Conservation (phyloP, 2,888 invertebrate species). For the Zygogramma bicolorata region DNA sequence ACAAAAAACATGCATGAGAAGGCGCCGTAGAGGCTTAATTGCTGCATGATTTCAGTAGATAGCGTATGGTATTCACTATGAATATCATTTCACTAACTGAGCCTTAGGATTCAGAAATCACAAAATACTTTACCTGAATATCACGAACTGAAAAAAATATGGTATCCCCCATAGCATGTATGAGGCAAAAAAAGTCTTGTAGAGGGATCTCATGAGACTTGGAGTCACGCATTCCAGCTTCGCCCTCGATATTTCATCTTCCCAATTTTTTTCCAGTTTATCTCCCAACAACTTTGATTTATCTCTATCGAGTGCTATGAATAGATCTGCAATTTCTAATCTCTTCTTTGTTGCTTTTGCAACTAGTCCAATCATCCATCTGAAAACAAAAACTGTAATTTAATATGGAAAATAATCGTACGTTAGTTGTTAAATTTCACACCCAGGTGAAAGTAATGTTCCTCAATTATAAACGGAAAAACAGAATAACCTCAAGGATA, state of each 20-base stretch:
- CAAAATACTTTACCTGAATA: conserved; percentile 43
- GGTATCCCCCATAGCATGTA: conserved; percentile 46
- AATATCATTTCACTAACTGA: no score
- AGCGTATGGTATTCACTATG: no score
- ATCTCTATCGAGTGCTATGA: conserved; percentile 72
- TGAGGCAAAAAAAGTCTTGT: conserved; percentile 44
- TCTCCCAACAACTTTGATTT: conserved; percentile 74
- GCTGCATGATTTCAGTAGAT: no score
- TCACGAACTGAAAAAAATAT: conserved; percentile 33
- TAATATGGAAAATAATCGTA: no score
- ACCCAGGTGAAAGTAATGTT: no score
- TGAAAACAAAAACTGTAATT: conserved; percentile 41
- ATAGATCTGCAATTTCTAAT: conserved; percentile 75
- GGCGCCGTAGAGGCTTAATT: no score
- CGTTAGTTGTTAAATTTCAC: no score
- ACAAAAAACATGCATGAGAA: no score
- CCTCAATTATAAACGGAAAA: no score
- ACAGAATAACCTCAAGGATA: no score
- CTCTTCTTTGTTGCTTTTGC: conserved; percentile 72
- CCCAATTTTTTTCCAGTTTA: conserved; percentile 72
- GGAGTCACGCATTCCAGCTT: conserved; percentile 55
- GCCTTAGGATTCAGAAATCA: no score
- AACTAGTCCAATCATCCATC: conserved; percentile 62
- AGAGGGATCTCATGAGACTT: conserved; percentile 47
- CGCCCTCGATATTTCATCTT: conserved; percentile 42